phyloP scores from a whole-genome alignment of 2,888 invertebrate genomes.

The Drosophila ezoana region DNA sequence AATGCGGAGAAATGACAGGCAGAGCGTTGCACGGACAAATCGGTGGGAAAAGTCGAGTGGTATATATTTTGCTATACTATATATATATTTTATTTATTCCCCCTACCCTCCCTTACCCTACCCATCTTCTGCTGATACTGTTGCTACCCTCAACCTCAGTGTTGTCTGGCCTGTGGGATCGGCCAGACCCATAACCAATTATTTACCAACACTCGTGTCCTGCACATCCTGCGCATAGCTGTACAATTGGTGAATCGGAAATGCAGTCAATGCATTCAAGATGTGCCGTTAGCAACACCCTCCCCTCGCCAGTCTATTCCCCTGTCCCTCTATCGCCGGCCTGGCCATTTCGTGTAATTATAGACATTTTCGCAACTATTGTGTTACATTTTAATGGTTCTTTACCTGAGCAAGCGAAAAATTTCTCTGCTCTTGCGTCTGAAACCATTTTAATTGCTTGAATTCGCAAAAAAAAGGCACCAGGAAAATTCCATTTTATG shows the following conservation, averaged over 20 bases:
- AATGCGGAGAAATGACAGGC: conserved; percentile 26
- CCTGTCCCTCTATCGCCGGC: conserved; percentile 5
- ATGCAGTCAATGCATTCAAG: conserved; percentile 66
- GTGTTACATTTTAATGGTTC: conserved; percentile 71
- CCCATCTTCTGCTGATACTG: neutral
- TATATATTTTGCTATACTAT: conserved; percentile 23
- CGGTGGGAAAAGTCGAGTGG: conserved; percentile 64
- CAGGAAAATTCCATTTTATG: conserved; percentile 4
- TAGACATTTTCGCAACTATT: conserved; percentile 75
- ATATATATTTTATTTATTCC: conserved; percentile 53
- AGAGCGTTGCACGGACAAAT: conserved; percentile 17
- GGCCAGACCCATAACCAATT: conserved; percentile 69
- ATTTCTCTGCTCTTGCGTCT: neutral
- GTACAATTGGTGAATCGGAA: conserved; percentile 61
- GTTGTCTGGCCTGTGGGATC: conserved; percentile 14
- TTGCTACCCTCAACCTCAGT: conserved; percentile 29
- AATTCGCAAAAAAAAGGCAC: conserved; percentile 15
- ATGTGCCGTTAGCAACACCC: conserved; percentile 38
- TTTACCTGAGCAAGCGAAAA: conserved; percentile 60
- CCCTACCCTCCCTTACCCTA: neutral
- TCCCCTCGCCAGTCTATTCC: conserved; percentile 1
- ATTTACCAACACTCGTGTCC: conserved; percentile 71
- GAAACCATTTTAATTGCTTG: conserved; percentile 34
- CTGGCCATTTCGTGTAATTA: conserved; percentile 66
- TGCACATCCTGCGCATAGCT: conserved; percentile 56